phyloP scores from a whole-genome alignment of 2,888 invertebrate genomes.

The Cantharis flavilabris region DNA sequence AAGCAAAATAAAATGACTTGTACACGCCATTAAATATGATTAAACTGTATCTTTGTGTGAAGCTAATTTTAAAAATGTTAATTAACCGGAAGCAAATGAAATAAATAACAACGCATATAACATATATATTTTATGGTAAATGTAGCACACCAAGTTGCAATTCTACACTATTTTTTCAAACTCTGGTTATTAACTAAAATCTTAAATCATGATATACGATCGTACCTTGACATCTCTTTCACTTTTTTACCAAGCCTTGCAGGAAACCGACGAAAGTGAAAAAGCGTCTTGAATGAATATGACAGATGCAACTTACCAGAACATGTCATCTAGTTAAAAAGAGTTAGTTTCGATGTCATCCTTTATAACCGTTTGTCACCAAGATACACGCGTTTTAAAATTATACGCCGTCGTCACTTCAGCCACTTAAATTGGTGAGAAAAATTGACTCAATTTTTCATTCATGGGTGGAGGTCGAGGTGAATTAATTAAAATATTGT shows the following conservation, averaged over 20 bases:
- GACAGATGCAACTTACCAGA: constrained; percentile 33
- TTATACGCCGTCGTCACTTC: constrained; percentile 37
- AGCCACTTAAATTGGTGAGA: constrained; percentile 47
- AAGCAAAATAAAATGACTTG: background rate
- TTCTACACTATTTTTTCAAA: constrained; percentile 19
- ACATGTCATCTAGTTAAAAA: constrained; percentile 32
- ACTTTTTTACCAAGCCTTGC: constrained; percentile 31
- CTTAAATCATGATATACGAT: constrained; percentile 30
- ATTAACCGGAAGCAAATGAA: constrained; percentile 35
- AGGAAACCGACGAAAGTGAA: constrained; percentile 40
- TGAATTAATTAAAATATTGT: background rate
- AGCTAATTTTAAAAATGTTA: constrained; percentile 2
- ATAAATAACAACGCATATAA: constrained; percentile 35
- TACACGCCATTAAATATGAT: background rate
- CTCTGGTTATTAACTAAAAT: constrained; percentile 23
- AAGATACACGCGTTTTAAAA: constrained; percentile 36
- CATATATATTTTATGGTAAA: constrained; percentile 26
- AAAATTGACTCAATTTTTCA: constrained; percentile 51
- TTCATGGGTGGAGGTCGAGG: constrained; percentile 20
- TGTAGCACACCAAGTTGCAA: constrained; percentile 26
- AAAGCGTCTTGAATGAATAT: constrained; percentile 30
- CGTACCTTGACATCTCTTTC: constrained; percentile 36
- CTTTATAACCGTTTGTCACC: constrained; percentile 26
- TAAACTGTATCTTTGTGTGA: background rate
- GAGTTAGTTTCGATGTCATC: constrained; percentile 32